Conservation (phyloP, 2,113 vertebrate species). For the Nannospalax galili region DNA sequence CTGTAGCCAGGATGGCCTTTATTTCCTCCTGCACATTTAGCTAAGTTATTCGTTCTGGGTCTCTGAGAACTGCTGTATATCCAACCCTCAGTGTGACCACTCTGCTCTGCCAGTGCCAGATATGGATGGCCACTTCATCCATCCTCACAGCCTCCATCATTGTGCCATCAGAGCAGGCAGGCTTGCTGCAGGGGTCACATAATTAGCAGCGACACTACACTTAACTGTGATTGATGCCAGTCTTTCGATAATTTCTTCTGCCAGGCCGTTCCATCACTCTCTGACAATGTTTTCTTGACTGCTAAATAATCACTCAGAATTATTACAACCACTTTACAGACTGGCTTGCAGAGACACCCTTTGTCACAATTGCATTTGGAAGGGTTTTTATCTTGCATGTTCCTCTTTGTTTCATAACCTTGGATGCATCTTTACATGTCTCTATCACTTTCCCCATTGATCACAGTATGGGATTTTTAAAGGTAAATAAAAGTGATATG, state of each 20-base stretch:
- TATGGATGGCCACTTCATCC: constrained; percentile 40
- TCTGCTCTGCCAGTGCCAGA: not conserved
- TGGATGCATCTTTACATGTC: constrained; percentile 40
- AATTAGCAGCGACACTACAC: constrained; percentile 63
- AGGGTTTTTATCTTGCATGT: constrained; percentile 52
- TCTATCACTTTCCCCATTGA: constrained; percentile 34
- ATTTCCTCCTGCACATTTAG: not conserved
- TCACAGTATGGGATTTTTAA: not conserved
- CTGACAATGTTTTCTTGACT: constrained; percentile 69
- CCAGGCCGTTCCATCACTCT: constrained; percentile 75
- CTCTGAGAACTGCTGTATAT: not conserved
- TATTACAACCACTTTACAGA: constrained; percentile 72
- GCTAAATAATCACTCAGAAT: constrained; percentile 78
- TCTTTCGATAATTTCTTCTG: constrained; percentile 79
- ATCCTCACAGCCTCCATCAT: constrained; percentile 66
- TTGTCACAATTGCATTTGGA: constrained; percentile 55
- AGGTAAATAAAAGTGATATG: constrained; percentile 41
- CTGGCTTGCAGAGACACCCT: constrained; percentile 62
- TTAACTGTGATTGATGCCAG: constrained; percentile 80
- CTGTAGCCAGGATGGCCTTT: not conserved
- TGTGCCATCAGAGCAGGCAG: constrained; percentile 72
- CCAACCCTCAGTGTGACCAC: not conserved
- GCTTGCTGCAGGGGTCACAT: constrained; percentile 37
- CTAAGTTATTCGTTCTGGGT: not conserved
- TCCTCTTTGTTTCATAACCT: constrained; percentile 55